These are phyloP conservation scores for Apeira syringaria DNA, from an alignment of 2,888 invertebrate genomes.

Conservation along the genomic window DNA sequence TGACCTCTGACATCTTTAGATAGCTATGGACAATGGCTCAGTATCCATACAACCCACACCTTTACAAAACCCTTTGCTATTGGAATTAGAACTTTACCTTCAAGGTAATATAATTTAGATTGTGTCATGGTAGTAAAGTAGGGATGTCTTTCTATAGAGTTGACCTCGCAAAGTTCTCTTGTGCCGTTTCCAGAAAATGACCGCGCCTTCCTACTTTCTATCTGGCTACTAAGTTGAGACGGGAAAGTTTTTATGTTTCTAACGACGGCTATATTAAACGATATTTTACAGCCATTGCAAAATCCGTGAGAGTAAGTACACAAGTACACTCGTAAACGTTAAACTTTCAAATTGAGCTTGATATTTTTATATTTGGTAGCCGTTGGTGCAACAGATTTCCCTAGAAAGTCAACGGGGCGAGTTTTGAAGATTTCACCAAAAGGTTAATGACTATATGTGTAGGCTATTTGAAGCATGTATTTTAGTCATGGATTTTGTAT, in stretches of 20 bases:
- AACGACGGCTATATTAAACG: not conserved
- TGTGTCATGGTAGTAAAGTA: constrained; percentile 29
- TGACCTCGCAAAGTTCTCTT: constrained; percentile 56
- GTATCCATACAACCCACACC: constrained; percentile 36
- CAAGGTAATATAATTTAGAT: constrained; percentile 17
- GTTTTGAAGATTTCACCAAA: too few relatives aligned
- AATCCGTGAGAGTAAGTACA: too few relatives aligned
- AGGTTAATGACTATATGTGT: too few relatives aligned
- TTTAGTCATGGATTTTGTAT: too few relatives aligned
- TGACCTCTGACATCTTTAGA: constrained; percentile 58
- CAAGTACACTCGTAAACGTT: too few relatives aligned
- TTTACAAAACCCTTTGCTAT: constrained; percentile 24
- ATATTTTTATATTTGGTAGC: too few relatives aligned
- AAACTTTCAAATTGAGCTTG: too few relatives aligned
- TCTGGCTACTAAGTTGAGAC: constrained; percentile 31
- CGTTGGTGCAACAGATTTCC: too few relatives aligned
- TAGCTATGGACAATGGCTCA: constrained; percentile 48
- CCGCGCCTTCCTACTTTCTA: constrained; percentile 56
- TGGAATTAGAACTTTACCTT: constrained; percentile 35
- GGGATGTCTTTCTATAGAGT: constrained; percentile 34
- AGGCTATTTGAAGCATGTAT: too few relatives aligned
- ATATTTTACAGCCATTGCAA: too few relatives aligned
- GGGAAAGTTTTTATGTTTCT: constrained; percentile 10
- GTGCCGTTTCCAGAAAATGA: constrained; percentile 61
- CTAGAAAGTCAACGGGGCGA: too few relatives aligned